Evolutionary conservation across 2,797 vertebrate genomes (phyloP).

Genomic region (Labroides dimidiatus): DNA sequence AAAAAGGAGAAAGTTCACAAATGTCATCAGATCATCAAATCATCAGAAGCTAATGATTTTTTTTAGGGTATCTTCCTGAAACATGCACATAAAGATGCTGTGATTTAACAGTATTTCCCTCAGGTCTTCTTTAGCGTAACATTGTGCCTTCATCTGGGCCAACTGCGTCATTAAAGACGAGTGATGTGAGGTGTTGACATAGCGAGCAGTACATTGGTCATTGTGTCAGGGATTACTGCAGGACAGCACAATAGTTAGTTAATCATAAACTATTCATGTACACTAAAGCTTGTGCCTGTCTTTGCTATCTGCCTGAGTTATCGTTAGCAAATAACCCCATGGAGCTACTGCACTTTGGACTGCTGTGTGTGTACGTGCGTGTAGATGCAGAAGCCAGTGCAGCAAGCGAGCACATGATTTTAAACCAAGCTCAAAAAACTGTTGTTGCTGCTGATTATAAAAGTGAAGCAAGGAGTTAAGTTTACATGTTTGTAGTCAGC

Average conservation of each 20-base stretch:
- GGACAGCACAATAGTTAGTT: conserved; percentile 61
- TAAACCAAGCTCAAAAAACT: neutral
- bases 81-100: too few species aligned
- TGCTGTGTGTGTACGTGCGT: neutral
- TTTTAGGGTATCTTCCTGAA: too few species aligned
- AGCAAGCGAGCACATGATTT: conserved; percentile 3
- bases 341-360: conserved; percentile 69
- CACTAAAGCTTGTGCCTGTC: conserved; percentile 47
- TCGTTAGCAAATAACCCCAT: conserved; percentile 8
- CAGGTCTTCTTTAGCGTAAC: too few species aligned
- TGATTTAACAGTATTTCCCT: too few species aligned
- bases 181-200: neutral
- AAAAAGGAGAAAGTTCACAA: too few species aligned
- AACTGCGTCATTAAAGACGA: neutral
- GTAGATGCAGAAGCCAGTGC: neutral
- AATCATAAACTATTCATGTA: conserved; percentile 78
- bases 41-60: too few species aligned
- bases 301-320: conserved; percentile 30
- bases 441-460: neutral
- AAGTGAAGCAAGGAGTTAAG: neutral
- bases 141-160: too few species aligned
- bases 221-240: conserved; percentile 29
- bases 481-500: neutral
- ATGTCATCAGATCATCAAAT: neutral
- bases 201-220: conserved; percentile 12